Evolutionary conservation across 2,888 invertebrate species (phyloP), one percentile per base, ranked within the genome.

Genomic region (Silvanus unidentatus): DNA sequence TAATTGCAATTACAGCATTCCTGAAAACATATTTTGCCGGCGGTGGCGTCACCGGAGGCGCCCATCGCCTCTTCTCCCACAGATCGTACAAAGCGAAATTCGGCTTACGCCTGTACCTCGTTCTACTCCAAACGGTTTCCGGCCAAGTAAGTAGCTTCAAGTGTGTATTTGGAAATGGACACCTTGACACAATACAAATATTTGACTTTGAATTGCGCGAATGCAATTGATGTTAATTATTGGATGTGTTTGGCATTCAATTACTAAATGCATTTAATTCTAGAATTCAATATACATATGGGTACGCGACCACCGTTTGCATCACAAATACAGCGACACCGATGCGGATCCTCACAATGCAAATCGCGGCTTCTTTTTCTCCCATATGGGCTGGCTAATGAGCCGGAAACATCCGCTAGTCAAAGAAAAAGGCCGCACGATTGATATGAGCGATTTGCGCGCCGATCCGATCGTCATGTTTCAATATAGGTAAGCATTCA

Each of bases 311-410:
- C 90, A 91, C 65, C 77, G 88, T 3, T 80, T 85, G 47, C 89
- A 90, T 60, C 89, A 90, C 70, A 87, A 87, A 62, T 89, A 81
- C 72, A 78, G 77, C 51, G 82, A 83, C 56, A 82, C 82, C 0
- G 81, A 86, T 56, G 87, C 78, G 0, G 89, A 90, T 65, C 90
- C 89, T 1, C 88, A 89, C 69, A 88, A 89, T 64, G 77, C 86
- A 0, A 79, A 76, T 37, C 74, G 88, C 36, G 92, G 92, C 1
- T 90, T 93, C 73, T 92, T 91, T 75, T 93, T 91, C 71, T 79
- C 85, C 1, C 92, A 93, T 66, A 79, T 92, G 41, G 92, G 92
- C 4, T 94, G 92, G 92, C 72, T 92, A 13, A 77, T 91, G 78
- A 73, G 74, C 48, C 79, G 76, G 53, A 91, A 90, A 65, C 91